Evolutionary conservation across 1,140 invertebrate genomes (phyloP), one percentile per base, ranked within the genome.

Genomic region (Dysdera silvatica): DNA sequence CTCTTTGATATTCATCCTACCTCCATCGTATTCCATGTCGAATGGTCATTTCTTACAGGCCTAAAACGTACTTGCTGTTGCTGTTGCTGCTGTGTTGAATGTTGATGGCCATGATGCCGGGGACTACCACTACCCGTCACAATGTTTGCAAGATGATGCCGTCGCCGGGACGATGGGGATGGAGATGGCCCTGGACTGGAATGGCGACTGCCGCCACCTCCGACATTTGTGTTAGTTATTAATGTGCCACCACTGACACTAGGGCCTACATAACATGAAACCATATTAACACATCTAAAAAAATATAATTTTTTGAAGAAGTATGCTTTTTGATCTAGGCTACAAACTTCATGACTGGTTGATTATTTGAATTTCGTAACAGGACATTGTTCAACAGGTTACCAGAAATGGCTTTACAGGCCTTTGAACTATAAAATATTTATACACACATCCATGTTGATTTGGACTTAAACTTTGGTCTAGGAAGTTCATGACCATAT

Each of bases 141-240:
- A 12, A 70, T 29, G 23, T 68, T 70, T 43, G 67, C 69, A 12
- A 67, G 29, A 56, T 62, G 62, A 57, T 67, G 67, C 29, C 71
- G 68, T 47, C 71, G 61, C 31, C 68, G 53, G 26, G 68, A 63
- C 56, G 70, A 65, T 43, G 70, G 68, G 59, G 74, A 69, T 41
- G 69, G 68, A 55, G 74, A 69, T 10, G 67, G 70, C 10, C 69
- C 71, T 26, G 72, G 70, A 55, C 68, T 70, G 7, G 61, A 57
- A 29, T 68, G 67, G 26, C 70, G 54, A 40, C 64, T 61, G 7
- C 73, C 74, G 75, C 69, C 56, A 33, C 60, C 43, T 45, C 55
- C 23, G 20, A 35, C n/a, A 29, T 52, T 40, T 29, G 61, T 48
- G n/a, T n/a, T n/a, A 24, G 57, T 52, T 16, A 62, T 64, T 32